phyloP scores from a whole-genome alignment of 2,113 vertebrate genomes.

The Bettongia penicillata region DNA sequence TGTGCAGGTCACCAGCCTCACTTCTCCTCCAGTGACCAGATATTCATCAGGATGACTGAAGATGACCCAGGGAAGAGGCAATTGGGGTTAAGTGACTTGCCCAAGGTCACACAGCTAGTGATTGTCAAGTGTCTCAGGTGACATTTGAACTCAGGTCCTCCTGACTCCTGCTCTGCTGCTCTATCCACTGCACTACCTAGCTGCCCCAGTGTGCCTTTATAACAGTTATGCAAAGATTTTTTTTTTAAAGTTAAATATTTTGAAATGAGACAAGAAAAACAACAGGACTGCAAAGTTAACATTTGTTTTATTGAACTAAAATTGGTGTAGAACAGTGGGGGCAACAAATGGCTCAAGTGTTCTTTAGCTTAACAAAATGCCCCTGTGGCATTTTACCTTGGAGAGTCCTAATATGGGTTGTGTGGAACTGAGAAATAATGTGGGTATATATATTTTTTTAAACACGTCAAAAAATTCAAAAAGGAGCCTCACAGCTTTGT shows the following conservation, averaged over 20 bases:
- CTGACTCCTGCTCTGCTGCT: too few relatives aligned
- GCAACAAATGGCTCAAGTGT: conserved; percentile 65
- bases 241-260: conserved; percentile 26
- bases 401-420: conserved; percentile 7
- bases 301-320: conserved; percentile 85
- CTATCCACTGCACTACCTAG: too few relatives aligned
- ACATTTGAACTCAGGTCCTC: too few relatives aligned
- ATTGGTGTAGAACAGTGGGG: conserved; percentile 77
- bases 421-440: conserved; percentile 28
- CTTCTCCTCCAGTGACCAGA: too few relatives aligned
- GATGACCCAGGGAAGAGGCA: too few relatives aligned
- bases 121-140: too few relatives aligned
- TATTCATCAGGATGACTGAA: too few relatives aligned
- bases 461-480: conserved; percentile 47
- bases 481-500: conserved; percentile 38
- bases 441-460: background rate
- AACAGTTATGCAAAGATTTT: conserved; percentile 2
- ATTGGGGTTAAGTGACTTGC: too few relatives aligned
- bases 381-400: conserved; percentile 21
- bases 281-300: conserved; percentile 75
- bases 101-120: too few relatives aligned
- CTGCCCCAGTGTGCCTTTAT: conserved; percentile 1
- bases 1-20: too few relatives aligned
- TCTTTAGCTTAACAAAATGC: conserved; percentile 37
- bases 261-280: conserved; percentile 53